Evolutionary conservation across 2,113 vertebrate species (phyloP).

Genomic region (Actinemys pallida): DNA sequence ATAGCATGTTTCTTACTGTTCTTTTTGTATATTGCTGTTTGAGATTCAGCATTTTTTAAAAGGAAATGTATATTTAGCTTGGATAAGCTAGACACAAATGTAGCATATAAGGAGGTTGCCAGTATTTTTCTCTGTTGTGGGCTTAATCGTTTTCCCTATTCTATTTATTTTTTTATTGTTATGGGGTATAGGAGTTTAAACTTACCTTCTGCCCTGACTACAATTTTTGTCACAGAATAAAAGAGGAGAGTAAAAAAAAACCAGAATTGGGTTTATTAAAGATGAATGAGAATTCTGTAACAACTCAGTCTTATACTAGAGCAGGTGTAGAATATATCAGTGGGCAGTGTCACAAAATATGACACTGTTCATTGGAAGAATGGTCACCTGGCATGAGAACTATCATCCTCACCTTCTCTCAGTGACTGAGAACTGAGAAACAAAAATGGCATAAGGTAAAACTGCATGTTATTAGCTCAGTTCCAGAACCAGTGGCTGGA

Average conservation of each 20-base stretch:
- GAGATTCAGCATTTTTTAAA: background rate
- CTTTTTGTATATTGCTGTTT: background rate
- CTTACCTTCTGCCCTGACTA: constrained; percentile 12
- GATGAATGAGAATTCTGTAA: constrained; percentile 47
- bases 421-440: background rate
- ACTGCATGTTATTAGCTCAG: background rate
- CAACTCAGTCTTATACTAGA: background rate
- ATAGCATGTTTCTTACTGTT: background rate
- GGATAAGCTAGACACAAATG: background rate
- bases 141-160: background rate
- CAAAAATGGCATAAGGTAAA: background rate
- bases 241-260: constrained; percentile 29
- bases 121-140: background rate
- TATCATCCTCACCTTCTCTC: background rate
- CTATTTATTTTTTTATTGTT: background rate
- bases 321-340: background rate
- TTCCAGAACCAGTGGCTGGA: background rate
- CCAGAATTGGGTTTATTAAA: constrained; percentile 23
- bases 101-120: background rate
- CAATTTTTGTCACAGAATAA: constrained; percentile 26
- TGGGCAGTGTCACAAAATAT: background rate
- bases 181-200: constrained; percentile 5
- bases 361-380: background rate
- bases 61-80: background rate
- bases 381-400: background rate